Evolutionary conservation across 2,888 invertebrate species (phyloP), one percentile per base, ranked within the genome.

Genomic region (Metallyticus violacea): DNA sequence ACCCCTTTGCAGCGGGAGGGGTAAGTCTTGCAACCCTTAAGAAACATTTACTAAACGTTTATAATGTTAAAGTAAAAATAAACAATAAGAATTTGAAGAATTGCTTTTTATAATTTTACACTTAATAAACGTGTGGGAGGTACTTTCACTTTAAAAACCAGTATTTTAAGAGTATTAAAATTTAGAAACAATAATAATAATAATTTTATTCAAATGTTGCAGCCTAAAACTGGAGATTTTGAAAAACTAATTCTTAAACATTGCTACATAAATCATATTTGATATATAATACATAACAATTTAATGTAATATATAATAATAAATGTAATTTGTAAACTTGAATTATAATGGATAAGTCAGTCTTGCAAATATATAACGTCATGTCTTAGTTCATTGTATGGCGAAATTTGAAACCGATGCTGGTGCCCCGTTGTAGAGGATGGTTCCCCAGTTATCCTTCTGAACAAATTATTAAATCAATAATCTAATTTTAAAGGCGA

Each of bases 1-100:
- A 99, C 92, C 96, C 98, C 25, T 97, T 96, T 90, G 96, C 97
- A 78, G 96, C 97, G 0, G 99, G 99, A 91, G 99, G 98, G 92
- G 99, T 99, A 93, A 95, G 97, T 94, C 22, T 62, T 86, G 86
- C 26, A 28, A 22, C 29, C 6, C 7, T 9, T 9, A 6, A 15
- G 6, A 6, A 62, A 3, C 22, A 62, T 62, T 4, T n/a, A n/a
- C n/a, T n/a, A n/a, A n/a, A n/a, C n/a, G n/a, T n/a, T n/a, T n/a
- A n/a, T n/a, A n/a, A n/a, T n/a, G n/a, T n/a, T n/a, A n/a, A n/a
- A n/a, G n/a, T n/a, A n/a, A n/a, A n/a, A n/a, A n/a, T n/a, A n/a
- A n/a, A n/a, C n/a, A n/a, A n/a, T n/a, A n/a, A n/a, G n/a, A n/a
- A n/a, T n/a, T n/a, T n/a, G n/a, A n/a, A n/a, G n/a, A n/a, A n/a